Percentiles rank a stretch among this genome's conserved stretches.
Conservation (phyloP, 2,113 vertebrate genomes). For the Cisticola juncidis region DNA sequence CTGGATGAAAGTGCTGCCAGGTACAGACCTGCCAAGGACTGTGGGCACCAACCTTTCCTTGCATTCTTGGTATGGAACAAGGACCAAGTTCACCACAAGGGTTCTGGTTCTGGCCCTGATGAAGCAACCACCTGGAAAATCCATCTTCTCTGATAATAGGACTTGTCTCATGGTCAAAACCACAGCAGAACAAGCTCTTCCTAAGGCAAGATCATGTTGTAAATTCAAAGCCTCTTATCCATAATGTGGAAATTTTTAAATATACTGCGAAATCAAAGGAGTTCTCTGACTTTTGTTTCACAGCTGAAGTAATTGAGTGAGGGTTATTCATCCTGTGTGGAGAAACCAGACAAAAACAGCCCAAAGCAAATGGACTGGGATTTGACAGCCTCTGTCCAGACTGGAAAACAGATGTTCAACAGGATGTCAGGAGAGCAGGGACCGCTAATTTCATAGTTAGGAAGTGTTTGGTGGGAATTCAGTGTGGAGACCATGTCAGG, state of each 20-base stretch:
- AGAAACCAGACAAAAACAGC: neutral
- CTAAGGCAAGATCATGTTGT: neutral
- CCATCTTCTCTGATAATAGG: neutral
- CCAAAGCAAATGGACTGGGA: neutral
- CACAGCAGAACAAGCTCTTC: neutral
- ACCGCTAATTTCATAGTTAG: neutral
- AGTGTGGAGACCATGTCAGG: neutral
- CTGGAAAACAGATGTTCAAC: conserved; percentile 17
- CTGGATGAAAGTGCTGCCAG: neutral
- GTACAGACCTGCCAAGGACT: neutral
- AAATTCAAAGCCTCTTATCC: neutral
- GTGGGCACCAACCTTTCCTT: neutral
- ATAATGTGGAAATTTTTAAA: neutral
- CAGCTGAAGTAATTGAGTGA: neutral
- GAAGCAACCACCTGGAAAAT: neutral
- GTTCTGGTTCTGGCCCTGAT: neutral
- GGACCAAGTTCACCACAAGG: neutral
- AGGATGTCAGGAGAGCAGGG: neutral
- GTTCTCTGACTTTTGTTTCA: neutral
- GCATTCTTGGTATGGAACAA: neutral
- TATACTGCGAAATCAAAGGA: neutral
- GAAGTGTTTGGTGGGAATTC: neutral
- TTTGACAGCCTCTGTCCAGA: neutral
- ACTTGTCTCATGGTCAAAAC: neutral
- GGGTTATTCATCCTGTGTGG: neutral